Evolutionary conservation across 2,888 invertebrate genomes (phyloP).

Genomic region (Sepioteuthis lessoniana): DNA sequence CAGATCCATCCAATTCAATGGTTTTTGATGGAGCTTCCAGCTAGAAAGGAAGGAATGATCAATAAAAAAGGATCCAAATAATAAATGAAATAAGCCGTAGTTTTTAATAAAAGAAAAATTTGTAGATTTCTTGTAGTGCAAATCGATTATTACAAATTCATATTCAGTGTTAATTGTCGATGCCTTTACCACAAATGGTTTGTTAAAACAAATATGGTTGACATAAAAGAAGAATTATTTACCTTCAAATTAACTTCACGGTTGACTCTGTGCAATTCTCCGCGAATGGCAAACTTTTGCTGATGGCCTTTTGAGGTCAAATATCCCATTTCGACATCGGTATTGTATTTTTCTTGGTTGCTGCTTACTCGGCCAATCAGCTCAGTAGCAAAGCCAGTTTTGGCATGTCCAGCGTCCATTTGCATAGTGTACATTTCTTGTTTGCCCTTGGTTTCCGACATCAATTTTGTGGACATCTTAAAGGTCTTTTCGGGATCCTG

Average conservation of each 20-base stretch:
- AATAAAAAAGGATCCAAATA: not conserved
- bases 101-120: too few relatives aligned
- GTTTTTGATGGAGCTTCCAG: not conserved
- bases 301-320: not conserved
- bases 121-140: too few relatives aligned
- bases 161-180: too few relatives aligned
- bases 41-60: not conserved
- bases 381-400: not conserved
- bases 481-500: not conserved
- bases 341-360: not conserved
- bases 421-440: constrained; percentile 11
- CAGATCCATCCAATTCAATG: not conserved
- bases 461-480: not conserved
- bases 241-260: not conserved
- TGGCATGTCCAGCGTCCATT: not conserved
- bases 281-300: not conserved
- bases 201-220: too few relatives aligned
- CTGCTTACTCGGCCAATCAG: not conserved
- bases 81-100: too few relatives aligned
- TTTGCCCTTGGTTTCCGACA: not conserved
- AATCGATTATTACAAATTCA: too few relatives aligned
- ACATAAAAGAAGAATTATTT: not conserved
- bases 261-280: not conserved
- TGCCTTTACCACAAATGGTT: too few relatives aligned
- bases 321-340: constrained; percentile 33